Percentiles rank a stretch among this genome's conserved stretches.
phyloP scores from a whole-genome alignment of 2,113 vertebrate species.

The Poeciliopsis occidentalis region DNA sequence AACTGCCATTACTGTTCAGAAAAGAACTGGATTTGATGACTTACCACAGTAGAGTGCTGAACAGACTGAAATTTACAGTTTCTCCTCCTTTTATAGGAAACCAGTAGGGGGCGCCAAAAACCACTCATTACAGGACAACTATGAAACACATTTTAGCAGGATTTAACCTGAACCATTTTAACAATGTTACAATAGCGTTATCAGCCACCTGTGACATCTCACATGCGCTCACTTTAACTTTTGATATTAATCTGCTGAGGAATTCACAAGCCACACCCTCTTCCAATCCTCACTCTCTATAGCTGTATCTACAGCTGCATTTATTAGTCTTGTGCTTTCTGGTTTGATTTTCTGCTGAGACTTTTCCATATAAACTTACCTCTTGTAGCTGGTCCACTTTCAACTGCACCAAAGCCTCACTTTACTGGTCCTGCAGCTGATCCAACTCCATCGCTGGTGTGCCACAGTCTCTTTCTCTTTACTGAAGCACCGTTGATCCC shows the following conservation, averaged over 20 bases:
- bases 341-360: neutral
- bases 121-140: too few relatives aligned
- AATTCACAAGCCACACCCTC: neutral
- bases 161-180: too few relatives aligned
- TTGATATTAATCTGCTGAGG: neutral
- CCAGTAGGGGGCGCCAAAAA: too few relatives aligned
- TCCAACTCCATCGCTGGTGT: conserved; percentile 5
- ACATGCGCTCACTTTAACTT: neutral
- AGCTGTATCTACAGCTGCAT: neutral
- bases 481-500: conserved; percentile 17
- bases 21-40: too few relatives aligned
- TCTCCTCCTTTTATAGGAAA: too few relatives aligned
- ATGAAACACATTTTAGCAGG: too few relatives aligned
- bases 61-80: too few relatives aligned
- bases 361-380: neutral
- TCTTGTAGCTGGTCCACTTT: neutral
- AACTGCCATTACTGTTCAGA: too few relatives aligned
- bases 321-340: conserved; percentile 6
- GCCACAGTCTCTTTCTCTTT: neutral
- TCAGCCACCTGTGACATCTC: neutral
- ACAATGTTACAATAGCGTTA: neutral
- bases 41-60: too few relatives aligned
- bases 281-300: conserved; percentile 3
- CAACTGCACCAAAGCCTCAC: neutral
- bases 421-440: neutral